Conservation (phyloP, 1,140 invertebrate species). For the Ostrea edulis region DNA sequence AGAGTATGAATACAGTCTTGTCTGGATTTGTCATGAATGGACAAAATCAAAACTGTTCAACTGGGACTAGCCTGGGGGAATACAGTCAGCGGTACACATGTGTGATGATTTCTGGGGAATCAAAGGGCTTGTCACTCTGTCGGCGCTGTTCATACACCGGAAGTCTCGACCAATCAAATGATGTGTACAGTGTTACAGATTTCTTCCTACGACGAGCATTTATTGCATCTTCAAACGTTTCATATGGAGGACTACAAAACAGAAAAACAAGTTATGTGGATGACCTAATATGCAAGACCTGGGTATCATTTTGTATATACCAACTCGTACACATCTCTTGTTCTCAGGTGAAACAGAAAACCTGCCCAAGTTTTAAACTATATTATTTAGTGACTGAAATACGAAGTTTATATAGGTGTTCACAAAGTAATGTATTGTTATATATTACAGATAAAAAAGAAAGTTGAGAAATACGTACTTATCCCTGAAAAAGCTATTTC, state of each 20-base stretch:
- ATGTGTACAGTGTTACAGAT: slow-evolving; percentile 72
- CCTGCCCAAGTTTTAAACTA: no score
- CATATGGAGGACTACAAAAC: slow-evolving; percentile 63
- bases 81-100: slow-evolving; percentile 67
- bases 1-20: no score
- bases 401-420: no score
- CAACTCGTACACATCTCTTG: no score
- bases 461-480: slow-evolving; percentile 58
- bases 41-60: no score
- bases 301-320: no score
- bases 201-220: slow-evolving; percentile 70
- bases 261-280: slow-evolving; percentile 2
- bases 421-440: no score
- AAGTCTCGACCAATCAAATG: slow-evolving; percentile 76
- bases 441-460: no score
- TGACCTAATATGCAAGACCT: background rate
- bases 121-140: slow-evolving; percentile 67
- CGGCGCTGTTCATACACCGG: slow-evolving; percentile 68
- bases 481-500: slow-evolving; percentile 71
- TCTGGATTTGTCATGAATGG: no score
- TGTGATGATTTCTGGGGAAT: slow-evolving; percentile 73
- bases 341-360: no score
- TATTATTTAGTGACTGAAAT: no score
- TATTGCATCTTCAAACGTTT: slow-evolving; percentile 70
- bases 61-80: no score